Percentiles rank a stretch among this genome's conserved stretches.
Evolutionary conservation across 2,113 vertebrate genomes (phyloP).

Genomic region (Poeciliopsis retropinna): DNA sequence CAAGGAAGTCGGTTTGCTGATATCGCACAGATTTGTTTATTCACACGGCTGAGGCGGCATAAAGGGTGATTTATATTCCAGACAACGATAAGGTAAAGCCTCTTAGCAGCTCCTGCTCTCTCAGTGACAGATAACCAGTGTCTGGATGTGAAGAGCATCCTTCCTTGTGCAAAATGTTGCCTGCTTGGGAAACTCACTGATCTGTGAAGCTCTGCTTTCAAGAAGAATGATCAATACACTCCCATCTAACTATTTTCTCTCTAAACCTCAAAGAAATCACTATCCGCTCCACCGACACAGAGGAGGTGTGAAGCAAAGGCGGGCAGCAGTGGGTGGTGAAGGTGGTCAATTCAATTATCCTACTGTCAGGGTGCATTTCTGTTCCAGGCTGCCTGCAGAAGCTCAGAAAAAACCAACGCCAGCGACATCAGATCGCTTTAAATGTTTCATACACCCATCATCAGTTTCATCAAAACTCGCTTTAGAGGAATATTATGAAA

Average conservation of each 20-base stretch:
- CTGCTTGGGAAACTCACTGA: slow-evolving; percentile 63
- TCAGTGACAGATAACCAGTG: slow-evolving; percentile 52
- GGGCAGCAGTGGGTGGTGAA: slow-evolving; percentile 52
- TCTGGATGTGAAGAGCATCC: slow-evolving; percentile 46
- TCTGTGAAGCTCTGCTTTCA: slow-evolving; percentile 59
- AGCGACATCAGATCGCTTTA: slow-evolving; percentile 11
- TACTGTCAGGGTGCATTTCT: slow-evolving; percentile 58
- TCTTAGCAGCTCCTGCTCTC: slow-evolving; percentile 38
- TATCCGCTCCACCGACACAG: slow-evolving; percentile 40
- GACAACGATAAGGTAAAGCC: slow-evolving; percentile 67
- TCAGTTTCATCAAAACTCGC: slow-evolving; percentile 11
- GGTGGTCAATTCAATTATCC: slow-evolving; percentile 73
- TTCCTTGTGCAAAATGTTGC: slow-evolving; percentile 44
- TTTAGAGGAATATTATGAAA: background rate
- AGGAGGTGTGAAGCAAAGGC: slow-evolving; percentile 55
- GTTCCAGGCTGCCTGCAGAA: slow-evolving; percentile 33
- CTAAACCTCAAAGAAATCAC: slow-evolving; percentile 65
- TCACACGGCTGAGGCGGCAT: slow-evolving; percentile 29
- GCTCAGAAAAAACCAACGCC: background rate
- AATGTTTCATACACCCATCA: slow-evolving; percentile 17
- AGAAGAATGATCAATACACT: slow-evolving; percentile 73
- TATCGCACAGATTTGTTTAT: slow-evolving; percentile 48
- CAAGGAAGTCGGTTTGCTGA: slow-evolving; percentile 5
- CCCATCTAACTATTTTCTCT: slow-evolving; percentile 69
- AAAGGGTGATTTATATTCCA: slow-evolving; percentile 64